These are phyloP conservation scores for Lepilemur septentrionalis DNA, from an alignment of 2,797 vertebrate genomes.

Conservation along the genomic window DNA sequence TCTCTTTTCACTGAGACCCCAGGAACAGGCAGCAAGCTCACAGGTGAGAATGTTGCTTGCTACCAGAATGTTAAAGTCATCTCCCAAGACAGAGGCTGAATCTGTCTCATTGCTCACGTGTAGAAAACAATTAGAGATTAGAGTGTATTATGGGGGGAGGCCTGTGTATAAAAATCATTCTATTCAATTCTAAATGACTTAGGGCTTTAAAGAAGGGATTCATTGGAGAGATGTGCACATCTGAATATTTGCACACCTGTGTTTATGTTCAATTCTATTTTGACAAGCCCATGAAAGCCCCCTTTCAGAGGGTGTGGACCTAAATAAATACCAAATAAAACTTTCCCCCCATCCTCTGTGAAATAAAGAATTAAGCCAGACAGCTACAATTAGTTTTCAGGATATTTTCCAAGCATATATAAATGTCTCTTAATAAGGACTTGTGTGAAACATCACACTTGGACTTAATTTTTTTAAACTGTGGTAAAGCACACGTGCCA, in stretches of 20 bases:
- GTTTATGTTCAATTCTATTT: conserved; percentile 27
- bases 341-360: background rate
- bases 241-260: background rate
- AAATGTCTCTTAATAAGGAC: background rate
- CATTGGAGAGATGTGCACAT: background rate
- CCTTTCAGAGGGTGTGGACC: background rate
- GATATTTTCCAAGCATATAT: background rate
- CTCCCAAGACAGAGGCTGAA: background rate
- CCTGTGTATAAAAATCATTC: background rate
- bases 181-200: background rate
- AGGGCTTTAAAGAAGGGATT: background rate
- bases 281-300: background rate
- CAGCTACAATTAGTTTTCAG: background rate
- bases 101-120: background rate
- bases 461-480: background rate
- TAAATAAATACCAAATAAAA: conserved; percentile 39
- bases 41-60: background rate
- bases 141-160: background rate
- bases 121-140: background rate
- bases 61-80: background rate
- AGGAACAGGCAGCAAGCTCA: background rate
- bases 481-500: background rate
- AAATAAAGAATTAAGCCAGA: conserved; percentile 38
- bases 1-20: background rate
- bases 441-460: background rate